phyloP scores from a whole-genome alignment of 1,140 invertebrate genomes.

The Orchesella cincta region DNA sequence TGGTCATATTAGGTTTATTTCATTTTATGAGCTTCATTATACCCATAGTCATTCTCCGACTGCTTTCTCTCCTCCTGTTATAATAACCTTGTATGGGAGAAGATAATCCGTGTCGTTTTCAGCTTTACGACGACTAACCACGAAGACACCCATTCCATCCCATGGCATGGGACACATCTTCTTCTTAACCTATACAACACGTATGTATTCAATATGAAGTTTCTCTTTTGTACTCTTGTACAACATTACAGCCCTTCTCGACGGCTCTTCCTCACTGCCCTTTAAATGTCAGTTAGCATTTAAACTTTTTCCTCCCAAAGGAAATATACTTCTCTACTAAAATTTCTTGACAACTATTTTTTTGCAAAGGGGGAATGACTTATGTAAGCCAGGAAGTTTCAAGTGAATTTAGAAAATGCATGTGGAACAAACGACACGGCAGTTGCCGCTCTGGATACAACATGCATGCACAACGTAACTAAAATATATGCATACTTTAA shows the following conservation, averaged over 20 bases:
- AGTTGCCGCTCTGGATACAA: not conserved
- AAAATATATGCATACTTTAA: not conserved
- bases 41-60: not conserved
- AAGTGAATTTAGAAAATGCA: not conserved
- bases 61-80: not conserved
- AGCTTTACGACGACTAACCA: not conserved
- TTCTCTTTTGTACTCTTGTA: not conserved
- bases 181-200: not conserved
- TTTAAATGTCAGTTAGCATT: constrained; percentile 16
- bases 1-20: not conserved
- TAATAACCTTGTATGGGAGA: not conserved
- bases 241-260: not conserved
- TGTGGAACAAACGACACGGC: not conserved
- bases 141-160: not conserved
- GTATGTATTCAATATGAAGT: not conserved
- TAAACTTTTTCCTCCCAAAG: not conserved
- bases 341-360: not conserved
- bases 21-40: not conserved
- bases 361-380: not conserved
- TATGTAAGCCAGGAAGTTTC: not conserved
- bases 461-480: not conserved
- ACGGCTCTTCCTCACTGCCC: not conserved
- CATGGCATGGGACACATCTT: not conserved
- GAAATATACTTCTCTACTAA: not conserved
- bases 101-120: not conserved